Conservation (phyloP, 2,797 vertebrate species). For the Amniataba percoides region DNA sequence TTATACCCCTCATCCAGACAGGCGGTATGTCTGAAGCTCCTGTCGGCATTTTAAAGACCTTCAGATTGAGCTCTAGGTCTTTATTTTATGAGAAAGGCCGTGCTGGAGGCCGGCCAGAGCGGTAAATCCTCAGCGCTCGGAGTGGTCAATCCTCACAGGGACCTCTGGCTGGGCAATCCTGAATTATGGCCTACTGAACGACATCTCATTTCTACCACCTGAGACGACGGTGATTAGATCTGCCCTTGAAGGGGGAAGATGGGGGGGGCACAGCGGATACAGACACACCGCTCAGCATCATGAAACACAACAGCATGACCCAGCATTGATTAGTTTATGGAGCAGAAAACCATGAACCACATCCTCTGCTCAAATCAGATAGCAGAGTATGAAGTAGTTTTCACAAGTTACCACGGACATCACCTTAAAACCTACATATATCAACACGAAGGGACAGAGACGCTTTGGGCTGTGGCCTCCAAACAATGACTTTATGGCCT, state of each 20-base stretch:
- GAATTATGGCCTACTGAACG: slow-evolving; percentile 50
- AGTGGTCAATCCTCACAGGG: slow-evolving; percentile 28
- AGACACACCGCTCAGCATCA: background rate
- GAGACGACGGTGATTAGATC: slow-evolving; percentile 62
- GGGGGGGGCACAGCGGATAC: slow-evolving; percentile 7
- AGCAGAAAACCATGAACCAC: slow-evolving; percentile 19
- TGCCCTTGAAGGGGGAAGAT: slow-evolving; percentile 39
- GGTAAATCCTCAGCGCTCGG: slow-evolving; percentile 33
- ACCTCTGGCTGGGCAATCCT: slow-evolving; percentile 14
- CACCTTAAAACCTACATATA: slow-evolving; percentile 17
- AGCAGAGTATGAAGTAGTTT: background rate
- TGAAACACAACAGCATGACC: slow-evolving; percentile 29
- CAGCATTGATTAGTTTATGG: slow-evolving; percentile 21
- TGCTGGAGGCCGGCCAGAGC: slow-evolving; percentile 37
- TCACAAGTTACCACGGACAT: slow-evolving; percentile 1
- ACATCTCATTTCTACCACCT: slow-evolving; percentile 65
- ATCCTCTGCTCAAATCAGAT: background rate
- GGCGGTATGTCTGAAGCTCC: background rate
- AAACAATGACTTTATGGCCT: slow-evolving; percentile 64
- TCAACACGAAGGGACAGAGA: background rate
- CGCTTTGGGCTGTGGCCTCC: slow-evolving; percentile 33
- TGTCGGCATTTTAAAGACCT: slow-evolving; percentile 49
- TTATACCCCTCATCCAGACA: slow-evolving; percentile 5
- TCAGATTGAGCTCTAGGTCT: slow-evolving; percentile 3
- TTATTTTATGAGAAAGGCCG: slow-evolving; percentile 25